These are phyloP conservation scores for Conus ventricosus DNA, from an alignment of 1,140 invertebrate species.

Conservation along the genomic window DNA sequence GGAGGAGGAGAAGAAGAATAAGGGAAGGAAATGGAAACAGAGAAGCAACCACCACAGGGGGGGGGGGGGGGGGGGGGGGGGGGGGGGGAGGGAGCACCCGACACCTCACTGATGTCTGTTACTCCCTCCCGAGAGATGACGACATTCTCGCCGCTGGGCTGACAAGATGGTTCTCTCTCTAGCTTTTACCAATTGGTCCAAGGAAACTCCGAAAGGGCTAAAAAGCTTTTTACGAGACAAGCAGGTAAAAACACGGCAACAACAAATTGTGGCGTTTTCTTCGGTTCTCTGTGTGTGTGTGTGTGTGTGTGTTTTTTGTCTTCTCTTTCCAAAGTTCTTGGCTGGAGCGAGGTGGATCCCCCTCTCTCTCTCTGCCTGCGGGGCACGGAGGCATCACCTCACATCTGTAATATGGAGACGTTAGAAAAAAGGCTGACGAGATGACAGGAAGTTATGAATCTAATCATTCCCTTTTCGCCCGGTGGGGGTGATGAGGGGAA, in stretches of 20 bases:
- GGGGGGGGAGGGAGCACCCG: too few species aligned
- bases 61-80: too few species aligned
- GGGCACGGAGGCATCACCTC: neutral
- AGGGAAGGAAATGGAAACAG: too few species aligned
- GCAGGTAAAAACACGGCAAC: neutral
- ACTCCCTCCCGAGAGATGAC: too few species aligned
- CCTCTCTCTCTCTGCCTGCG: neutral
- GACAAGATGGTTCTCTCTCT: too few species aligned
- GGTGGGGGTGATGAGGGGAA: neutral
- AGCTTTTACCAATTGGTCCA: neutral
- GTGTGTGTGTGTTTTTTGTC: too few species aligned
- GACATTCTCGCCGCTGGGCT: too few species aligned
- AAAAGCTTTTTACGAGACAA: constrained; percentile 1
- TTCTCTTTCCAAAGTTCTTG: too few species aligned
- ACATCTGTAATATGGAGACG: neutral
- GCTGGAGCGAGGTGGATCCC: too few species aligned
- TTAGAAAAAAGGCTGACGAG: neutral
- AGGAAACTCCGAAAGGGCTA: neutral
- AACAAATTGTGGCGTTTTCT: neutral
- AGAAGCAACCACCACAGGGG: too few species aligned
- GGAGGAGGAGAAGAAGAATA: too few species aligned
- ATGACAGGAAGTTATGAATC: constrained; percentile 6
- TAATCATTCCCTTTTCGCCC: neutral
- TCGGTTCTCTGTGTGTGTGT: neutral
- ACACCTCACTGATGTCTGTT: too few species aligned